Percentiles rank a stretch among this genome's conserved stretches.
phyloP scores from a whole-genome alignment of 2,888 invertebrate species.

The Zygogramma bicolorata region DNA sequence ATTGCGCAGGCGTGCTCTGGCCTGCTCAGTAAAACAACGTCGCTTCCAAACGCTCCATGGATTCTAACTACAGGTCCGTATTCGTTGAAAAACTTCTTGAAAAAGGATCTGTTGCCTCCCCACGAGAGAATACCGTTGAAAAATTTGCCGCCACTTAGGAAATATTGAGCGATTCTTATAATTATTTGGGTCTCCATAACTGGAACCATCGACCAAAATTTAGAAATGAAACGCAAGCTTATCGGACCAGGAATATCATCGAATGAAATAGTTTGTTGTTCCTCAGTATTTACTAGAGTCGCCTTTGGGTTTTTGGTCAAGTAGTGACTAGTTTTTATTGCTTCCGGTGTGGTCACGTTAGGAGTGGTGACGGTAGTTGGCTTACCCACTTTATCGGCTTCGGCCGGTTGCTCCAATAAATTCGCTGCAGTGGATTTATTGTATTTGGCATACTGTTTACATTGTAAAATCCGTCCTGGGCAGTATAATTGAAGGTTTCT shows the following conservation, averaged over 20 bases:
- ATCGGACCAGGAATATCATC: slow-evolving; percentile 77
- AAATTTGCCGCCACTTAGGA: slow-evolving; percentile 69
- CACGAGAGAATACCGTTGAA: slow-evolving; percentile 66
- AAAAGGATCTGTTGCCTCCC: slow-evolving; percentile 66
- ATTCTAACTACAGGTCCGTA: slow-evolving; percentile 78
- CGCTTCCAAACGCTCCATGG: slow-evolving; percentile 74
- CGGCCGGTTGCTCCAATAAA: background rate
- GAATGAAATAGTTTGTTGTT: slow-evolving; percentile 64
- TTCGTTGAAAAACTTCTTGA: slow-evolving; percentile 67
- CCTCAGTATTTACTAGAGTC: background rate
- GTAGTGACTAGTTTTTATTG: background rate
- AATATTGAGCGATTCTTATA: slow-evolving; percentile 68
- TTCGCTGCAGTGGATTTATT: slow-evolving; percentile 7
- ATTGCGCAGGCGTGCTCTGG: slow-evolving; percentile 76
- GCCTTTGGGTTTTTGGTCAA: background rate
- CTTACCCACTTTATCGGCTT: background rate
- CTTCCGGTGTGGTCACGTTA: background rate
- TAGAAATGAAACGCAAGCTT: slow-evolving; percentile 71
- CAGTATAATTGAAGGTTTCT: background rate
- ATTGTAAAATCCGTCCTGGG: background rate
- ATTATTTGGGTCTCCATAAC: slow-evolving; percentile 74
- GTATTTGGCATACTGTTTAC: background rate
- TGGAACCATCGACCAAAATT: slow-evolving; percentile 73
- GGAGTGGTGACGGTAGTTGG: background rate
- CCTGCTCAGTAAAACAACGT: slow-evolving; percentile 74